phyloP scores from a whole-genome alignment of 2,113 vertebrate genomes.

The Diadophis punctatus region DNA sequence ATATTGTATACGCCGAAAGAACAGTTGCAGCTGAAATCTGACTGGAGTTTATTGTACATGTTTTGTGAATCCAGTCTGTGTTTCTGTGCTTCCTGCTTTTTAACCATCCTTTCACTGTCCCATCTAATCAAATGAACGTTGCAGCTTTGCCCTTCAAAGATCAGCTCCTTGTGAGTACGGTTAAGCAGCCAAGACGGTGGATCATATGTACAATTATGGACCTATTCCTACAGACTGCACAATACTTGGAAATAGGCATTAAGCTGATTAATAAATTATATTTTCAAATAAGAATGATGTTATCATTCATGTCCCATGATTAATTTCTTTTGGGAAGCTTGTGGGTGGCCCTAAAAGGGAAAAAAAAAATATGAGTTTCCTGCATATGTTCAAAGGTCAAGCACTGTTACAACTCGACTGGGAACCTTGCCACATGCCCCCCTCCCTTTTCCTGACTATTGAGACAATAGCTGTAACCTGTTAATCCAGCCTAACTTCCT shows the following conservation, averaged over 20 bases:
- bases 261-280: constrained; percentile 63
- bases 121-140: background rate
- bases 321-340: constrained; percentile 66
- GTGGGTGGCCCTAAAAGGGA: constrained; percentile 44
- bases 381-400: constrained; percentile 59
- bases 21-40: background rate
- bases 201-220: constrained; percentile 40
- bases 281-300: constrained; percentile 70
- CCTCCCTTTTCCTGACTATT: constrained; percentile 9
- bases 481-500: constrained; percentile 61
- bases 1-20: background rate
- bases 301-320: constrained; percentile 65
- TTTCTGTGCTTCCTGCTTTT: background rate
- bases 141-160: background rate
- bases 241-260: constrained; percentile 70
- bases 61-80: background rate
- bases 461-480: constrained; percentile 53
- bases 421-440: constrained; percentile 19
- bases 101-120: background rate
- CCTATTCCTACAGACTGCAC: constrained; percentile 41
- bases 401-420: constrained; percentile 51
- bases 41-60: background rate
- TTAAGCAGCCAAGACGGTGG: background rate
- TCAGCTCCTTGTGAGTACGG: background rate
- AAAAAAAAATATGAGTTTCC: constrained; percentile 50